phyloP scores from a whole-genome alignment of 2,113 vertebrate genomes.

The Hucho hucho region DNA sequence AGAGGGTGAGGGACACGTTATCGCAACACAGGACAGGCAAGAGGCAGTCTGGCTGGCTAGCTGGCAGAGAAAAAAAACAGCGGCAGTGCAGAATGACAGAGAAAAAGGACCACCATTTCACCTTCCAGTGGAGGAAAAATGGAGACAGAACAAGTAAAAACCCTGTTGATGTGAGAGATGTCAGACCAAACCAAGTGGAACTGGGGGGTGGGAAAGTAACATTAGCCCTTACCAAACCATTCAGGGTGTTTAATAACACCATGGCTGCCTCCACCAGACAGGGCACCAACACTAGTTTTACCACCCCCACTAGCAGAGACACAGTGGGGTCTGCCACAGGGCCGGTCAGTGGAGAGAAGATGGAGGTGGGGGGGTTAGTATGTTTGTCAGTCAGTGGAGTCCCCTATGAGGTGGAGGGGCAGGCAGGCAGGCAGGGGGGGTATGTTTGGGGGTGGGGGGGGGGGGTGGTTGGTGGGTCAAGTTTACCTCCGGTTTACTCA shows the following conservation, averaged over 20 bases:
- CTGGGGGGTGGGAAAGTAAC: background rate
- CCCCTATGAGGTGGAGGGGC: constrained; percentile 34
- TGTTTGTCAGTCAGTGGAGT: constrained; percentile 36
- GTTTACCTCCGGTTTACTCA: constrained; percentile 71
- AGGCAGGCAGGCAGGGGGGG: background rate
- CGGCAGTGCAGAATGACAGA: constrained; percentile 17
- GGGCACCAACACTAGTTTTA: background rate
- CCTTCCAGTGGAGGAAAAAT: background rate
- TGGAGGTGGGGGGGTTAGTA: constrained; percentile 29
- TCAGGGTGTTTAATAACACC: background rate
- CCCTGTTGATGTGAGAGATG: constrained; percentile 22
- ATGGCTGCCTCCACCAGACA: background rate
- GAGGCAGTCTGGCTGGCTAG: constrained; percentile 34
- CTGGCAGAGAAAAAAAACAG: constrained; percentile 25
- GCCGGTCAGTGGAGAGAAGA: background rate
- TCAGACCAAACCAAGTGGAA: constrained; percentile 22
- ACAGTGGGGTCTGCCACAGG: background rate
- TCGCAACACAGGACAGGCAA: constrained; percentile 21
- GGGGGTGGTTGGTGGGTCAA: constrained; percentile 44
- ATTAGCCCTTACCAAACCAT: constrained; percentile 4
- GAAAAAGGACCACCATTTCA: background rate
- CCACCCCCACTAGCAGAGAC: background rate
- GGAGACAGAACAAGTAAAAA: background rate
- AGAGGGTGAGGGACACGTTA: constrained; percentile 27
- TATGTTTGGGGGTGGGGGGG: constrained; percentile 21